phyloP scores from a whole-genome alignment of 1,140 invertebrate genomes.

The Hycleus phaleratus region DNA sequence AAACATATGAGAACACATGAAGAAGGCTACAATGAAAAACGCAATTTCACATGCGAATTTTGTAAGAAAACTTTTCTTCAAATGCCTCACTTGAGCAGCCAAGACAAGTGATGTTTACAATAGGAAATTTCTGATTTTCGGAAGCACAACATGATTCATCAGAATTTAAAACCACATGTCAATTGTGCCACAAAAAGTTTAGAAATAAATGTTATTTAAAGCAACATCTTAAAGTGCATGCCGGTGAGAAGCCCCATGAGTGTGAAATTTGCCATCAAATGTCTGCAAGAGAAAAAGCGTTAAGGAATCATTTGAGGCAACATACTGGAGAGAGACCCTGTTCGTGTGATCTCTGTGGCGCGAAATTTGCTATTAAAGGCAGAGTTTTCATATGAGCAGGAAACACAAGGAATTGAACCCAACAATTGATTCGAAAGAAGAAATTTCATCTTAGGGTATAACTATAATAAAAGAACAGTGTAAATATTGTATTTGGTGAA shows the following conservation, averaged over 20 bases:
- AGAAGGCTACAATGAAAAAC: slow-evolving; percentile 52
- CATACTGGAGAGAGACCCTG: slow-evolving; percentile 49
- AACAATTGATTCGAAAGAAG: too few species aligned
- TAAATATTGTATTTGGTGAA: too few species aligned
- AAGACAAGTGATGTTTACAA: slow-evolving; percentile 40
- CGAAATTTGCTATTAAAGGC: too few species aligned
- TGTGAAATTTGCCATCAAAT: slow-evolving; percentile 59
- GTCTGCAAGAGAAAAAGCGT: slow-evolving; percentile 31
- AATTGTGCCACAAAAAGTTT: slow-evolving; percentile 51
- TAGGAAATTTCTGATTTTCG: too few species aligned
- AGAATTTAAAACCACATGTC: slow-evolving; percentile 33
- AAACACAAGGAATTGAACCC: too few species aligned
- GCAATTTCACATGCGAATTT: slow-evolving; percentile 55
- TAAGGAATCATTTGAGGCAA: slow-evolving; percentile 51
- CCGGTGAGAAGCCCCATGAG: slow-evolving; percentile 65
- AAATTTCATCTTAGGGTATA: too few species aligned
- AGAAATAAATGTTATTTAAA: slow-evolving; percentile 53
- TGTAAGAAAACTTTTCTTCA: slow-evolving; percentile 60
- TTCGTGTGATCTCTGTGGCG: too few species aligned
- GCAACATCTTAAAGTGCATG: slow-evolving; percentile 68
- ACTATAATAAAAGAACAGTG: too few species aligned
- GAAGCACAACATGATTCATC: too few species aligned
- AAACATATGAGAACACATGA: slow-evolving; percentile 63
- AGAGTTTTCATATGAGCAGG: too few species aligned
- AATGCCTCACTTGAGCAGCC: slow-evolving; percentile 53